phyloP scores from a whole-genome alignment of 2,797 vertebrate species.

The Halcyon chelicuti region DNA sequence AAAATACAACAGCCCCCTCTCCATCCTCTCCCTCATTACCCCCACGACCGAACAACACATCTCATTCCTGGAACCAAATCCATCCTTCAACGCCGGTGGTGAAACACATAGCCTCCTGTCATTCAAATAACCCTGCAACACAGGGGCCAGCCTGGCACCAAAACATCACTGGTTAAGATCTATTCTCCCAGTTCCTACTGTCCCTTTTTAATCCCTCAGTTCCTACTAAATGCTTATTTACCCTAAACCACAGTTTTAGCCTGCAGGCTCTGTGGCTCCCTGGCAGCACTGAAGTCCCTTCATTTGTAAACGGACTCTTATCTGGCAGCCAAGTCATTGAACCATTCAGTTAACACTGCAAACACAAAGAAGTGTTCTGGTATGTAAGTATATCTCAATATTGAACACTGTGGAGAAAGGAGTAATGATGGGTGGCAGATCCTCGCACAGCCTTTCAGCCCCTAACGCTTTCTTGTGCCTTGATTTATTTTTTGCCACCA shows the following conservation, averaged over 20 bases:
- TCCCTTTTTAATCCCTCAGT: not conserved
- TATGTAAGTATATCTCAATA: fast-evolving
- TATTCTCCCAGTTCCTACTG: not conserved
- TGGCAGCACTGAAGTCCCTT: not conserved
- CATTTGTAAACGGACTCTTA: not conserved
- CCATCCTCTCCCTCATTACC: not conserved
- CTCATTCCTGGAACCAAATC: not conserved
- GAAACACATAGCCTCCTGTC: fast-evolving
- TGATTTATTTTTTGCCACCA: not conserved
- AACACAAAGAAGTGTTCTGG: fast-evolving
- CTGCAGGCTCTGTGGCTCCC: not conserved
- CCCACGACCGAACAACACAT: not conserved
- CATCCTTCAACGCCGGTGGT: not conserved
- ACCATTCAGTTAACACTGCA: not conserved
- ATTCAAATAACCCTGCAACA: not conserved
- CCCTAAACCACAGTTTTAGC: not conserved
- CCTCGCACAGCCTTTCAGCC: not conserved
- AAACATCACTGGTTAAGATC: not conserved
- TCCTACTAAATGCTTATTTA: not conserved
- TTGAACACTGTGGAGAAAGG: not conserved
- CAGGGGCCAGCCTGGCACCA: not conserved
- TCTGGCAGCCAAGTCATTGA: not conserved
- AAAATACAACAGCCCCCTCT: no score
- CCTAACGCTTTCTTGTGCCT: not conserved
- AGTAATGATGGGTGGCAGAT: not conserved